Conservation (phyloP, 2,797 vertebrate genomes). For the Danionella dracula region DNA sequence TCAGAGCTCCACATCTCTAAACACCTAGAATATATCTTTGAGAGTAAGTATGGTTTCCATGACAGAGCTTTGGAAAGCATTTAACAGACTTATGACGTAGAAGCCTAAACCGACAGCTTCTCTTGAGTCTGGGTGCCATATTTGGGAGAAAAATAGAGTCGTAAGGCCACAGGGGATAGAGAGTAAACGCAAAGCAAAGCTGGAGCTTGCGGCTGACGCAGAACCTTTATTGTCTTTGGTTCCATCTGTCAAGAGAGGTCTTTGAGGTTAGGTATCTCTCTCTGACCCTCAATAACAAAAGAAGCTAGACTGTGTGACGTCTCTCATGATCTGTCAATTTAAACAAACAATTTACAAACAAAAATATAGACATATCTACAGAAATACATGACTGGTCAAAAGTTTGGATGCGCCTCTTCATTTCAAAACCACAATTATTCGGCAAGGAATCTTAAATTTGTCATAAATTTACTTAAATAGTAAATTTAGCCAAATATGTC, state of each 20-base stretch:
- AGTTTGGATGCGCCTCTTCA: too few species aligned
- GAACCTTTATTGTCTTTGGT: conserved; percentile 22
- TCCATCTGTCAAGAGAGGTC: conserved; percentile 23
- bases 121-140: conserved; percentile 2
- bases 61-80: conserved; percentile 13
- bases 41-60: conserved; percentile 22
- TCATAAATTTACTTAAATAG: too few species aligned
- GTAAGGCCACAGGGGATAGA: background rate
- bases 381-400: too few species aligned
- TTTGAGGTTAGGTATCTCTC: conserved; percentile 35
- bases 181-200: conserved; percentile 28
- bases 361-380: too few species aligned
- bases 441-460: too few species aligned
- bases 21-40: conserved; percentile 1
- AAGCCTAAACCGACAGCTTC: conserved; percentile 12
- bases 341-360: too few species aligned
- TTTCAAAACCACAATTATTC: too few species aligned
- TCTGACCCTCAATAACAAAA: conserved; percentile 23
- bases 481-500: too few species aligned
- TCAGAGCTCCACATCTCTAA: conserved; percentile 4
- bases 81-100: background rate
- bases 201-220: conserved; percentile 16
- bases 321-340: background rate
- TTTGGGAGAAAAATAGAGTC: conserved; percentile 22
- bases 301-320: background rate